Base-by-base conservation (phyloP, 2,888 invertebrate species). In the Netelia virgata region DNA sequence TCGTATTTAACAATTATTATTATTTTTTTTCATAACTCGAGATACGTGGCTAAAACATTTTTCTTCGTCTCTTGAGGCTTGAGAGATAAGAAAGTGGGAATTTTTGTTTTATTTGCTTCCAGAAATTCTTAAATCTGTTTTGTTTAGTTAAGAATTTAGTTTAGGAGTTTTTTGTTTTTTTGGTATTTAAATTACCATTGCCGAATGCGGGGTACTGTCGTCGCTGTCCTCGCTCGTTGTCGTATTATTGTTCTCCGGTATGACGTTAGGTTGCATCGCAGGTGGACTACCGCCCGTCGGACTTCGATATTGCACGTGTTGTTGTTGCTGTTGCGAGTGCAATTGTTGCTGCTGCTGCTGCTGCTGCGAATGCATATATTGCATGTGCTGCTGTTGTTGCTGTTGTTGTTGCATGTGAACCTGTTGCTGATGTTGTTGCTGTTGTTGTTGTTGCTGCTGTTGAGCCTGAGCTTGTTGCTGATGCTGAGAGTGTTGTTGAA, bases 171-270 rank as follows among this genome's bases (percentile, higher is more conserved):
- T n/a, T n/a, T n/a, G n/a, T n/a, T n/a, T n/a, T n/a, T n/a, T n/a
- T n/a, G n/a, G n/a, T n/a, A n/a, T n/a, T 57, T 9, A 18, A 14
- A 36, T 79, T 73, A 79, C 95, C 94, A 95, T 95, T 18, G 95
- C 95, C 43, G 95, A 94, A 93, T 97, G 97, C 76, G 97, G 97
- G 50, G 95, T 95, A 93, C 96, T 97, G 92, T 98, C 97, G 94
- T 98, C 97, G 89, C 97, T 97, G 92, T 97, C 97, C 93, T 97
- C 97, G 93, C 97, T 97, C 50, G 97, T 97, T 70, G 97, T 97
- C 20, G 94, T 94, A 86, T 95, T 95, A 83, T 92, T 92, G 6
- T 96, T 96, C 90, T 95, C 95, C 76, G 95, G 94, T 28, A 94
- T 94, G 10, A 93, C 94, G 18, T 87, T 90, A 6, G 94, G 89